phyloP scores from a whole-genome alignment of 2,888 invertebrate species.

The Erebia epiphron region DNA sequence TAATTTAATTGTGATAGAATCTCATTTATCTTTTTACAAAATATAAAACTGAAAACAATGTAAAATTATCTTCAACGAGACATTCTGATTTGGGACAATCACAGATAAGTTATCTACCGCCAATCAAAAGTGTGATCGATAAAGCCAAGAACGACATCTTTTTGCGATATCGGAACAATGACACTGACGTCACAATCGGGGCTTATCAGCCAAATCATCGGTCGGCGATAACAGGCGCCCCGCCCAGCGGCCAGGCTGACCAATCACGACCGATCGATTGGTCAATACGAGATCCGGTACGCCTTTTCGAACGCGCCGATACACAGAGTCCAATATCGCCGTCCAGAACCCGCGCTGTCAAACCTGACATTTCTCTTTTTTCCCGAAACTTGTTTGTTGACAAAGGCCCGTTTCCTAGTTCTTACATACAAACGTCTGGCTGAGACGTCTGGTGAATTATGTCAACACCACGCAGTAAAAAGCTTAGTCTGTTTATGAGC shows the following conservation, averaged over 20 bases:
- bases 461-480: constrained; percentile 61
- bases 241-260: constrained; percentile 67
- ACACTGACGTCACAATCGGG: constrained; percentile 56
- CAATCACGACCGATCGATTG: constrained; percentile 75
- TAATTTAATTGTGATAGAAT: no score
- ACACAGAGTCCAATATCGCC: constrained; percentile 39
- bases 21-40: no score
- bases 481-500: constrained; percentile 65
- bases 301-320: constrained; percentile 51
- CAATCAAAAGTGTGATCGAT: constrained; percentile 35
- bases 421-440: constrained; percentile 45
- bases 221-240: constrained; percentile 61
- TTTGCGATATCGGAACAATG: constrained; percentile 52
- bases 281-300: constrained; percentile 59
- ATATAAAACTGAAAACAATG: neutral
- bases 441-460: constrained; percentile 45
- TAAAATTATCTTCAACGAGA: neutral
- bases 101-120: constrained; percentile 30
- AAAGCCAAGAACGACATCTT: constrained; percentile 21
- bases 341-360: constrained; percentile 32
- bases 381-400: constrained; percentile 46
- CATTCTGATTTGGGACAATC: constrained; percentile 21
- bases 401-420: constrained; percentile 50
- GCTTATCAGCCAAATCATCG: constrained; percentile 59
- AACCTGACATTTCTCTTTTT: constrained; percentile 40